Evolutionary conservation across 1,140 invertebrate genomes (phyloP).

Genomic region (Drosophila rhopaloa): DNA sequence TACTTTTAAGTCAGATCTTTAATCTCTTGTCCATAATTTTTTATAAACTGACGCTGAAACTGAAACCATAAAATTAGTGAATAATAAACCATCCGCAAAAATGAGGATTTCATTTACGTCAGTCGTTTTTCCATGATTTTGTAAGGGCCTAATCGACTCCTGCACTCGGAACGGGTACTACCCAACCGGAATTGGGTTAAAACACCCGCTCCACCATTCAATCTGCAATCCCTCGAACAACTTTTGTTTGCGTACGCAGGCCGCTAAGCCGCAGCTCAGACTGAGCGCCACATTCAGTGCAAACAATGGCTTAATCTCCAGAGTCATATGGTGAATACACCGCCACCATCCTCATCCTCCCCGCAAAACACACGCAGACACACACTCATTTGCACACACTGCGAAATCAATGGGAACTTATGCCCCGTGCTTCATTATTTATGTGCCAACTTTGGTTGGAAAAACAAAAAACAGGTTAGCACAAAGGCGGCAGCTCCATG

Average conservation of each 20-base stretch:
- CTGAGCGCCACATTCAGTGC: constrained; percentile 56
- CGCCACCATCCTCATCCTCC: constrained; percentile 7
- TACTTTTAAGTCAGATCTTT: no score
- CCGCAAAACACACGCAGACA: constrained; percentile 14
- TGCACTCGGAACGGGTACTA: constrained; percentile 7
- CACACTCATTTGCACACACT: constrained; percentile 43
- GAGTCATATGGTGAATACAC: constrained; percentile 69
- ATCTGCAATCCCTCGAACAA: constrained; percentile 26
- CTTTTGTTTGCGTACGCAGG: constrained; percentile 62
- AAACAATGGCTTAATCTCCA: constrained; percentile 82
- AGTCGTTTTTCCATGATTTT: neutral
- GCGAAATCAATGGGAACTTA: constrained; percentile 75
- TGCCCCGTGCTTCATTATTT: constrained; percentile 72
- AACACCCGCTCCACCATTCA: constrained; percentile 14
- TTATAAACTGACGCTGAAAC: no score
- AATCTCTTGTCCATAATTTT: no score
- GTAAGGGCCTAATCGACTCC: constrained; percentile 9
- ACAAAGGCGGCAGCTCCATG: constrained; percentile 40
- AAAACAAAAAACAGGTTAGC: constrained; percentile 51
- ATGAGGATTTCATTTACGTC: constrained; percentile 12
- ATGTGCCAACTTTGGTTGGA: constrained; percentile 67
- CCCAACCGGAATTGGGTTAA: constrained; percentile 41
- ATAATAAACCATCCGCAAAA: neutral
- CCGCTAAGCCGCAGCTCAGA: constrained; percentile 73
- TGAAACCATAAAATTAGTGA: no score